Base-by-base conservation (phyloP, 2,888 invertebrate species). In the Zeuzera pyrina region DNA sequence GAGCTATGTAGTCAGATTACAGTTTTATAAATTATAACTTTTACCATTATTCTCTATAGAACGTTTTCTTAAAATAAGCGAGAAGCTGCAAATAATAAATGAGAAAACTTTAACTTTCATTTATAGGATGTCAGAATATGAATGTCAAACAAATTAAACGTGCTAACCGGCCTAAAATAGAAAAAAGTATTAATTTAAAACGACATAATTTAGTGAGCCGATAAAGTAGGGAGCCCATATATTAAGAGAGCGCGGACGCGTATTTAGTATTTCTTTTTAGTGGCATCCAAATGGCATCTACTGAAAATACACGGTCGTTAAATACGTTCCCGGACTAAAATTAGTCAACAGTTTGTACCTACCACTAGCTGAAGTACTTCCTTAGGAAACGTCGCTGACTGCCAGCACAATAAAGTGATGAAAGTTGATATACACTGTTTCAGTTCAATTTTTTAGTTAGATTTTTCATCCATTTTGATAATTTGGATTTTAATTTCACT, bases 231-330 rank as follows among this genome's bases (percentile, higher is more conserved):
- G 50, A 58, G 58, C 54, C 56, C 63, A 77, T 78, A 78, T 76
- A 71, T 74, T 69, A 66, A 51, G 53, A 53, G 56, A 59, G 54
- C 54, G 54, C 45, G 48, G 51, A 60, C 52, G 57, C 49, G 55
- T 49, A n/a, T n/a, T 59, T 61, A 54, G 45, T 59, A 60, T 67
- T 57, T 62, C 61, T 68, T 71, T 69, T 64, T 64, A 64, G 57
- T 55, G 60, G 58, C 66, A 60, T 7, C n/a, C 30, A n/a, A 12
- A 67, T 57, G 65, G 64, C 65, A 66, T 64, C 59, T 45, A 53
- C 70, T 60, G 61, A 69, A 78, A 77, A 77, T 77, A 77, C 55
- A 58, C 61, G 55, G 64, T 57, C 67, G 68, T 70, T 67, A 65
- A 62, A 54, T 50, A 15, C 59, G 58, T 53, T 59, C 57, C 53